Base-by-base conservation (phyloP, 2,888 invertebrate genomes). In the Watsonalla binaria region DNA sequence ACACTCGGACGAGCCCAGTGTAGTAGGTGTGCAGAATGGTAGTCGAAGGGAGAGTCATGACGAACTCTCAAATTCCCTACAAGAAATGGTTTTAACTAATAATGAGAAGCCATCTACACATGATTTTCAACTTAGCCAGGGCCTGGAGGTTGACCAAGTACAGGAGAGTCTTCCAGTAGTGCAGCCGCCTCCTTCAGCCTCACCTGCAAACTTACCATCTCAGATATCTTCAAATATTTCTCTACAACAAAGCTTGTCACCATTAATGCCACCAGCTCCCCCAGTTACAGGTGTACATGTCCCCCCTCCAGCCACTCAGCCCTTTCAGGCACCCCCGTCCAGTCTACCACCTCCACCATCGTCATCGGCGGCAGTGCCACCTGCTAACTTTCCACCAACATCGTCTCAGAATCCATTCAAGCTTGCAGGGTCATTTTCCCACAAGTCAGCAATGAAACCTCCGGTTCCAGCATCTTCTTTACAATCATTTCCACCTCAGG, bases 341-440 rank as follows among this genome's bases (percentile, higher is more conserved):
- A 39, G 14, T 49, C 39, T 52, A 11, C 53, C 54, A 35, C 56
- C 59, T 39, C 55, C 58, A 6, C 46, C 55, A 7, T 48, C 55
- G 8, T 42, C 52, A 5, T 53, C 57, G 45, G 54, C 70, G 24
- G 52, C 69, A 46, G 54, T 74, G 24, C 80, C 79, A 45, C 80
- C 81, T 4, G 66, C 76, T 1, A 74, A 63, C 55, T 74, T 80
- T 51, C 78, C 81, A 6, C 57, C 78, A 2, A 56, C 74, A 53
- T 63, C 77, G 34, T 76, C 76, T 46, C 80, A 78, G 49, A 91
- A 90, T 65, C 91, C 91, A 5, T 91, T 88, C 53, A 90, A 91
- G 70, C 79, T 83, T 70, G 73, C 84, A n/a, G 86, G 84, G 9
- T 76, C 84, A 24, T 82, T 92, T 60, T 90, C 92, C 6, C 92